Conservation (phyloP, 2,888 invertebrate genomes). For the Lissonota sp. region DNA sequence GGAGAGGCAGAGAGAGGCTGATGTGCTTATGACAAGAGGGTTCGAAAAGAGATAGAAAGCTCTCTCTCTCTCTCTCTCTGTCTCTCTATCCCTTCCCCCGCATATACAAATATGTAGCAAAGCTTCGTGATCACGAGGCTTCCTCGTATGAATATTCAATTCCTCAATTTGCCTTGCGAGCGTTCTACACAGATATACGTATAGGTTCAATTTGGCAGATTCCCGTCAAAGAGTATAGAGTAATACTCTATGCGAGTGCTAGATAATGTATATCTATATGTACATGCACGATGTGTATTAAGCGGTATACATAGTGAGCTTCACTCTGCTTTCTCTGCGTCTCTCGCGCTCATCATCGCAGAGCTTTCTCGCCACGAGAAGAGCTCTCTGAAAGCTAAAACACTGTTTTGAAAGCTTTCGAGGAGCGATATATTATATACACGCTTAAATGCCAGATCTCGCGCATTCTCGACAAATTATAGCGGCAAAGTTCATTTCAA, state of each 20-base stretch:
- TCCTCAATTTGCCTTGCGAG: conserved; percentile 75
- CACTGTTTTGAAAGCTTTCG: conserved; percentile 38
- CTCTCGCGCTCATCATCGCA: conserved; percentile 1
- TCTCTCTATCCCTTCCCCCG: background rate
- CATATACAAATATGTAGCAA: too few relatives aligned
- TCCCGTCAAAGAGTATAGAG: conserved; percentile 58
- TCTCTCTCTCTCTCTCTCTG: conserved; percentile 2
- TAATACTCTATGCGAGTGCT: conserved; percentile 3
- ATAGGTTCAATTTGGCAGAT: conserved; percentile 77
- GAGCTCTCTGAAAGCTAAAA: conserved; percentile 33
- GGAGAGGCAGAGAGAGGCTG: conserved; percentile 60
- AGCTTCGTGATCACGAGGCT: conserved; percentile 41
- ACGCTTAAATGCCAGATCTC: background rate
- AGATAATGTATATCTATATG: conserved; percentile 7
- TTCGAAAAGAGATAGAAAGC: conserved; percentile 27
- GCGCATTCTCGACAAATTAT: conserved; percentile 28
- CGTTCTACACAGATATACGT: conserved; percentile 66
- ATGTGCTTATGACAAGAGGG: conserved; percentile 44
- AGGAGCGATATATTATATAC: background rate
- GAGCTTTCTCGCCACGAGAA: conserved; percentile 25
- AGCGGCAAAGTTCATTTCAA: conserved; percentile 33
- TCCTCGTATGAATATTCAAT: conserved; percentile 81
- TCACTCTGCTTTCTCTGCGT: background rate
- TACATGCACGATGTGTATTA: background rate
- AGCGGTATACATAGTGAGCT: background rate